phyloP scores from a whole-genome alignment of 2,113 vertebrate genomes.

The Pagrus major region DNA sequence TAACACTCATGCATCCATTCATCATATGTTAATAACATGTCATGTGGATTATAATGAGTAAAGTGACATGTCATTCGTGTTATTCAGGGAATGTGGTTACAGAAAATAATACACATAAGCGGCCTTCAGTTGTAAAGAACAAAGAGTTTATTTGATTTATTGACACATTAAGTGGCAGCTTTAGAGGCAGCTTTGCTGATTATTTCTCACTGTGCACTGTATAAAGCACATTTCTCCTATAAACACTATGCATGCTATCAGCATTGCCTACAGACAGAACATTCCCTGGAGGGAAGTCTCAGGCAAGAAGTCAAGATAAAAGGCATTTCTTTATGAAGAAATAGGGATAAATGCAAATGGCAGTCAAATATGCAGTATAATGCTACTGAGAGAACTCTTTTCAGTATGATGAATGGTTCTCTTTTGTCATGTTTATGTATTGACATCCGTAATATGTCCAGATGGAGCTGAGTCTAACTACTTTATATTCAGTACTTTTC shows the following conservation, averaged over 20 bases:
- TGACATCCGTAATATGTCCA: not conserved
- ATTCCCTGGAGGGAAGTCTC: not conserved
- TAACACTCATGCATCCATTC: conserved; percentile 15
- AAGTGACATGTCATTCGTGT: not conserved
- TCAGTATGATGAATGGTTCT: not conserved
- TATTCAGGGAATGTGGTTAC: conserved; percentile 4
- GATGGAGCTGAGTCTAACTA: not conserved
- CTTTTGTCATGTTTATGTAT: not conserved
- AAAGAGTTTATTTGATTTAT: not conserved
- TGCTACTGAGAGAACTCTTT: not conserved
- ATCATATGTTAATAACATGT: conserved; percentile 37
- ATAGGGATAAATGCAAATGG: not conserved
- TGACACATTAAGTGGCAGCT: not conserved
- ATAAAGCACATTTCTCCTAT: not conserved
- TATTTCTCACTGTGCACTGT: not conserved
- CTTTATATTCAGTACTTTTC: not conserved
- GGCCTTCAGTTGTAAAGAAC: not conserved
- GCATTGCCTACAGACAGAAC: not conserved
- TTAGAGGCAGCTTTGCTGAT: not conserved
- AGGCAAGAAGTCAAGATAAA: not conserved
- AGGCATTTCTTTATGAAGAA: not conserved
- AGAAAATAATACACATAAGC: not conserved
- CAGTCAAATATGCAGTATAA: not conserved
- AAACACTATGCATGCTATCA: not conserved
- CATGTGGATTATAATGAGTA: not conserved